Evolutionary conservation across 1,140 invertebrate species (phyloP).

Genomic region (Frieseomelitta varia): DNA sequence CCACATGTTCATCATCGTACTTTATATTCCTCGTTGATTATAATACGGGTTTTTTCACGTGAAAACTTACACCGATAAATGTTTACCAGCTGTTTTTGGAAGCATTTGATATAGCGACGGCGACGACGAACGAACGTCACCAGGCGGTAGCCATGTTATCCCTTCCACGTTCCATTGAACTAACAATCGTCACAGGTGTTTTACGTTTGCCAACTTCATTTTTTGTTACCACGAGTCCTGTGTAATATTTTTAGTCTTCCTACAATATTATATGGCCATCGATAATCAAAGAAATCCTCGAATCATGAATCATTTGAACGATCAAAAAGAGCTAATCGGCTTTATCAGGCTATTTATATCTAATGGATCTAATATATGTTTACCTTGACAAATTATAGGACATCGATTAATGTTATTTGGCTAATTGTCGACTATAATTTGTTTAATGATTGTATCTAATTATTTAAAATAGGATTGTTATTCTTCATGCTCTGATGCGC

Average conservation of each 20-base stretch:
- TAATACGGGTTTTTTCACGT: constrained; percentile 1
- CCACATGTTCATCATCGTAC: constrained; percentile 90
- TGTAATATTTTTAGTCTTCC: background rate
- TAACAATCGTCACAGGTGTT: constrained; percentile 62
- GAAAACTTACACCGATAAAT: constrained; percentile 58
- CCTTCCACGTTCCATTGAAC: constrained; percentile 69
- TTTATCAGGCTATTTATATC: too few species aligned
- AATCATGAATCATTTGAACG: background rate
- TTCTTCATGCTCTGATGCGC: background rate
- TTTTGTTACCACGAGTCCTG: constrained; percentile 10
- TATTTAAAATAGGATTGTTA: constrained; percentile 27
- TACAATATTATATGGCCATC: background rate
- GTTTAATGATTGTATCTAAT: background rate
- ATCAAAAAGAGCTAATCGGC: background rate
- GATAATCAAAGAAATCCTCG: background rate
- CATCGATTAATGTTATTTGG: background rate
- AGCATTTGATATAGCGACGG: constrained; percentile 71
- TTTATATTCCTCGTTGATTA: constrained; percentile 34
- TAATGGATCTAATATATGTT: background rate
- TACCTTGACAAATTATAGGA: background rate
- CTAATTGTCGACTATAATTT: background rate
- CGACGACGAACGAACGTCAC: constrained; percentile 74
- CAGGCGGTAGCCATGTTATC: constrained; percentile 78
- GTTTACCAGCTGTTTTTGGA: constrained; percentile 70
- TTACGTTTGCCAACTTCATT: constrained; percentile 39